Percentiles rank a stretch among this genome's conserved stretches.
phyloP scores from a whole-genome alignment of 1,140 invertebrate species.

The Daktulosphaira vitifoliae region DNA sequence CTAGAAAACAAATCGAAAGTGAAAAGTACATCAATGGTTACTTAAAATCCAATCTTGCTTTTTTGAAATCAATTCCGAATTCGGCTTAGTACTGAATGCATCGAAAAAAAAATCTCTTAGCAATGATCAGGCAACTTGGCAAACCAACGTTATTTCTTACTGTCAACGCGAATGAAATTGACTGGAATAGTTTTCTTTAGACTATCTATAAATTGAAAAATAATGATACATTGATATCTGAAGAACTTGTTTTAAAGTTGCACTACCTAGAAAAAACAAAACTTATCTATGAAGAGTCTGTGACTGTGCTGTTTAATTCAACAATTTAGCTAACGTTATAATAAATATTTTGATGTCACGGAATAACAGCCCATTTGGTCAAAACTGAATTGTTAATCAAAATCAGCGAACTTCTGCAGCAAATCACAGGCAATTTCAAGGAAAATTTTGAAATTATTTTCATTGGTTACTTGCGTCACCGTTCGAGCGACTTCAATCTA shows the following conservation, averaged over 20 bases:
- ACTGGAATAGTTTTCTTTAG: neutral
- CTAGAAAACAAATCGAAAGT: conserved; percentile 35
- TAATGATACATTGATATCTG: neutral
- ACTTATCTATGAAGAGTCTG: conserved; percentile 11
- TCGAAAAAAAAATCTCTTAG: conserved; percentile 43
- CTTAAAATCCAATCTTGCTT: conserved; percentile 37
- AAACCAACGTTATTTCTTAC: conserved; percentile 40
- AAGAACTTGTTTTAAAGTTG: neutral
- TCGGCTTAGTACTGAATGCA: conserved; percentile 27
- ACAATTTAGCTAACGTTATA: conserved; percentile 2
- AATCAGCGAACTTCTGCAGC: no score
- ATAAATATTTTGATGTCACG: conserved; percentile 9
- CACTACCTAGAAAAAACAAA: neutral
- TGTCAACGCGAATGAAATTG: conserved; percentile 37
- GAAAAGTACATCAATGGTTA: conserved; percentile 36
- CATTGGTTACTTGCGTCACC: no score
- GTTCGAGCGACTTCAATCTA: no score
- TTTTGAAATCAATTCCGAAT: conserved; percentile 36
- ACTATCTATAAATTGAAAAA: conserved; percentile 10
- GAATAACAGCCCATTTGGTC: conserved; percentile 37
- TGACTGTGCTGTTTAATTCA: conserved; percentile 23
- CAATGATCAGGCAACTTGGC: conserved; percentile 40
- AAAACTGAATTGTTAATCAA: no score
- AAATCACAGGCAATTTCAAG: no score
- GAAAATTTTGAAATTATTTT: no score